Conservation (phyloP, 2,888 invertebrate species). For the Amphipoea lucens region DNA sequence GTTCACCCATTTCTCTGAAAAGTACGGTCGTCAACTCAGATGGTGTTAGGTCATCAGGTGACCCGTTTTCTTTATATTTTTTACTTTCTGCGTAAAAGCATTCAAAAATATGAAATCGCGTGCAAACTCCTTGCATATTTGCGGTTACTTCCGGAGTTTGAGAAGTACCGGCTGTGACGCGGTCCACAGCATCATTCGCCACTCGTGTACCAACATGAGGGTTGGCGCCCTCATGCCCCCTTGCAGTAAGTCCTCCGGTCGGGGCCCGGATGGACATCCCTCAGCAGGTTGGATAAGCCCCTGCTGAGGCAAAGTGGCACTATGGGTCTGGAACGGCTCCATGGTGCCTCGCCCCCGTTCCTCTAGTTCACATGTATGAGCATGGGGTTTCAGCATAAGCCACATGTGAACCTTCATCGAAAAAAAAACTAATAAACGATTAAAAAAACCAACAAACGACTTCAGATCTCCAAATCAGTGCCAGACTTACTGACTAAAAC, state of each 20-base stretch:
- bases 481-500: too few species aligned
- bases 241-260: not conserved
- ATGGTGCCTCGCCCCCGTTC: not conserved
- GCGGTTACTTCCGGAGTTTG: not conserved
- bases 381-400: not conserved
- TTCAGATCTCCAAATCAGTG: too few species aligned
- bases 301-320: not conserved
- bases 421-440: not conserved
- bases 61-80: not conserved
- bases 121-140: not conserved
- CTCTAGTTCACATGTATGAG: not conserved
- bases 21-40: too few species aligned
- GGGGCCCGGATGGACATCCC: not conserved
- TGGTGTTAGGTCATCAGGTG: not conserved
- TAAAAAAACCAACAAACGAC: too few species aligned
- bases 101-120: not conserved
- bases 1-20: too few species aligned
- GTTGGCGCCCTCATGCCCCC: not conserved
- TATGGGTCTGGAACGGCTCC: not conserved
- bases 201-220: slow-evolving; percentile 3
- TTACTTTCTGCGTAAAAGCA: slow-evolving; percentile 6
- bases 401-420: not conserved
- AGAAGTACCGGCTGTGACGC: not conserved
- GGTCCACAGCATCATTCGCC: not conserved
- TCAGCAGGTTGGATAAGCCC: not conserved